phyloP scores from a whole-genome alignment of 2,797 vertebrate genomes.

The Nyctibius grandis region DNA sequence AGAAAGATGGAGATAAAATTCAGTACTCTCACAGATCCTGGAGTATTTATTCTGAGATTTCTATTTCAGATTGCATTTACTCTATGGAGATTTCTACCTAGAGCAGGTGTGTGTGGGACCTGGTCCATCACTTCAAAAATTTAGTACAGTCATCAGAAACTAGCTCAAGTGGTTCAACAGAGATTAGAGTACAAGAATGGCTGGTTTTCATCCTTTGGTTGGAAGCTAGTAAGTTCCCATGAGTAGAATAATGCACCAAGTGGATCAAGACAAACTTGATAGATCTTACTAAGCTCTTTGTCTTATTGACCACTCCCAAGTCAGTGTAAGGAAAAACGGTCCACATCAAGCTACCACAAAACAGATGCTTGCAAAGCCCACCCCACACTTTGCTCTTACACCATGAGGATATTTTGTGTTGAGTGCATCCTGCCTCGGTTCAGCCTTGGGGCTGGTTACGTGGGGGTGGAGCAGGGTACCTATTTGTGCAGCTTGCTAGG shows the following conservation, averaged over 20 bases:
- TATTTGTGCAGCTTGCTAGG: too few species aligned
- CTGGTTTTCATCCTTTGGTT: neutral
- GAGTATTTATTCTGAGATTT: neutral
- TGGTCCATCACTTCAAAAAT: neutral
- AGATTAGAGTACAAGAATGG: neutral
- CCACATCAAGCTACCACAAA: neutral
- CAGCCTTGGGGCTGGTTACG: neutral
- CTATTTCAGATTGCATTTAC: neutral
- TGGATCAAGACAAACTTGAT: neutral
- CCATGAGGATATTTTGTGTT: fast-evolving
- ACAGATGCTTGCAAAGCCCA: neutral
- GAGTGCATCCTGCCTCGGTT: neutral
- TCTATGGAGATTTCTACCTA: neutral
- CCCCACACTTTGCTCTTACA: neutral
- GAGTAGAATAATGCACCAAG: neutral
- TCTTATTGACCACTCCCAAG: fast-evolving
- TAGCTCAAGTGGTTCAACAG: neutral
- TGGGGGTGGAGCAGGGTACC: neutral
- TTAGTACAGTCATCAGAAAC: neutral
- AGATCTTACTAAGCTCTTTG: neutral
- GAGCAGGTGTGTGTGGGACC: neutral
- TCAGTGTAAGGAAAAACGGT: neutral
- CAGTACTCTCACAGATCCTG: neutral
- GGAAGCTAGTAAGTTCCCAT: neutral
- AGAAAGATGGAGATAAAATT: neutral